phyloP scores from a whole-genome alignment of 1,140 invertebrate genomes.

The Pseudomyrmex gracilis region DNA sequence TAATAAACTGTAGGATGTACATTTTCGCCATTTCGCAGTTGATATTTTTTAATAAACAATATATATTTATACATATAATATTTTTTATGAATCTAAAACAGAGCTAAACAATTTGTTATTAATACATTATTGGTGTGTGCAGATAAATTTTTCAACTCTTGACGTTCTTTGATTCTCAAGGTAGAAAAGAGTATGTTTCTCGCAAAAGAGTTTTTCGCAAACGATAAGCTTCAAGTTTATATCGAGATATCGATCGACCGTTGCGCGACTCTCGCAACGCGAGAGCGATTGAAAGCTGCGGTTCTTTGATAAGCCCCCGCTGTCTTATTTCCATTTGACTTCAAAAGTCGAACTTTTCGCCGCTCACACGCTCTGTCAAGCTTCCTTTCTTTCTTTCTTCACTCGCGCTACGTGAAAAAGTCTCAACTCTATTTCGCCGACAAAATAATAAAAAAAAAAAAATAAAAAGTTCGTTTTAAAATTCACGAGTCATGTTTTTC shows the following conservation, averaged over 20 bases:
- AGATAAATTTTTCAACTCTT: too few relatives aligned
- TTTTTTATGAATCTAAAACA: too few relatives aligned
- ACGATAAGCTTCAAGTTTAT: not conserved
- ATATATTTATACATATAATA: too few relatives aligned
- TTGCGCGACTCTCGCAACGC: not conserved
- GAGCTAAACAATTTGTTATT: too few relatives aligned
- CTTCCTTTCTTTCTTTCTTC: not conserved
- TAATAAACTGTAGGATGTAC: too few relatives aligned
- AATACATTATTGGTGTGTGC: too few relatives aligned
- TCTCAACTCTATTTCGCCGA: conserved; percentile 5
- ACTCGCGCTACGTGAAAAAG: not conserved
- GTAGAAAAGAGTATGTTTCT: not conserved
- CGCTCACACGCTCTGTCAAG: conserved; percentile 36
- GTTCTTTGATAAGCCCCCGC: conserved; percentile 46
- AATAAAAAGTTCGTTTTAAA: conserved; percentile 60
- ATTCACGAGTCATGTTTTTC: conserved; percentile 49
- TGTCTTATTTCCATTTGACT: conserved; percentile 54
- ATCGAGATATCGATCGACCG: conserved; percentile 19
- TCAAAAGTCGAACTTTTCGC: conserved; percentile 34
- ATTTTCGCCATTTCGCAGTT: too few relatives aligned
- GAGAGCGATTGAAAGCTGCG: conserved; percentile 39
- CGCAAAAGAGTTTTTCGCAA: not conserved
- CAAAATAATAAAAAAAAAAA: conserved; percentile 58
- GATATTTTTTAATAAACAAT: too few relatives aligned
- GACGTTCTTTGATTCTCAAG: not conserved